These are phyloP conservation scores for Geothlypis trichas DNA, from an alignment of 2,113 vertebrate genomes.

Conservation along the genomic window DNA sequence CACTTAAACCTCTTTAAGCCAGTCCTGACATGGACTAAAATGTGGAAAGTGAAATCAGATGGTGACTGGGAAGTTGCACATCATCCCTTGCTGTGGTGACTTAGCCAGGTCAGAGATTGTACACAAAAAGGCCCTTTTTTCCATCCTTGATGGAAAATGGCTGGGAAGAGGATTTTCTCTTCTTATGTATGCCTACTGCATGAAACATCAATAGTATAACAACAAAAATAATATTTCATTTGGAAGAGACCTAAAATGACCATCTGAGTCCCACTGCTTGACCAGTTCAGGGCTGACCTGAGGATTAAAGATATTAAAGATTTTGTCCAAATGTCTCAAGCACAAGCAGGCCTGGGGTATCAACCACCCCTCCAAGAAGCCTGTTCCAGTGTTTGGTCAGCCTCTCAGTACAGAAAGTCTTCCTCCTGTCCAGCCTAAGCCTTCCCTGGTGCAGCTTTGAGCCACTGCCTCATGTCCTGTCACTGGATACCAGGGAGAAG, in stretches of 20 bases:
- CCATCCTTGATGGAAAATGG: neutral
- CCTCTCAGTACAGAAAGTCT: neutral
- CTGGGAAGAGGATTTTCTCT: neutral
- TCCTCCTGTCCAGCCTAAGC: neutral
- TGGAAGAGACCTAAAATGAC: neutral
- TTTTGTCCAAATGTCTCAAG: neutral
- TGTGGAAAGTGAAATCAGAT: neutral
- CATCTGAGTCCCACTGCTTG: neutral
- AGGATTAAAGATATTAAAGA: neutral
- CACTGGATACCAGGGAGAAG: neutral
- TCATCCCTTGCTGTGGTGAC: neutral
- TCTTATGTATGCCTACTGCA: neutral
- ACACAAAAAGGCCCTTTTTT: neutral
- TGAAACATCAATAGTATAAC: neutral
- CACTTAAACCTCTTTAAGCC: neutral
- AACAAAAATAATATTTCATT: neutral
- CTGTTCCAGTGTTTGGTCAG: neutral
- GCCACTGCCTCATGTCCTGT: rapidly evolving
- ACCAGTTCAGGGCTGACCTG: neutral
- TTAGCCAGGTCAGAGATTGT: neutral
- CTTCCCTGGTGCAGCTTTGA: neutral
- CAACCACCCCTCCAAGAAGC: neutral
- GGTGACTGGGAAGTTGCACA: neutral
- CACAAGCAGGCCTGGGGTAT: neutral
- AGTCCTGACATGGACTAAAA: neutral